These are phyloP conservation scores for Zootermopsis nevadensis DNA, from an alignment of 2,888 invertebrate species.

Conservation along the genomic window DNA sequence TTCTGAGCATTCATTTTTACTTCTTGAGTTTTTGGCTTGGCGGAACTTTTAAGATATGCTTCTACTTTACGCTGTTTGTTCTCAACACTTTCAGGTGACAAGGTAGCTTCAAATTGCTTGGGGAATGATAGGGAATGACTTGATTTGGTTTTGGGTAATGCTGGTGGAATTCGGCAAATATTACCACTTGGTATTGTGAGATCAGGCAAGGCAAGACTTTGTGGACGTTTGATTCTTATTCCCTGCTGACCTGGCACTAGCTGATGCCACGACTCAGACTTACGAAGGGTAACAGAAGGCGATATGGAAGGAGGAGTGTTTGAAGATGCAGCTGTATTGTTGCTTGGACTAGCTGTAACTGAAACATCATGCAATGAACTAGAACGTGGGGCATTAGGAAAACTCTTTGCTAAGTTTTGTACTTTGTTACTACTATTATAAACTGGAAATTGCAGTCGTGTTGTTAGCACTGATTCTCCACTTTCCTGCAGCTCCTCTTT, in stretches of 20 bases:
- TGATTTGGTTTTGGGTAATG: slow-evolving; percentile 73
- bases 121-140: slow-evolving; percentile 79
- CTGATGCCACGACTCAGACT: slow-evolving; percentile 53
- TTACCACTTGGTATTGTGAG: slow-evolving; percentile 54
- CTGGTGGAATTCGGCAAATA: slow-evolving; percentile 41
- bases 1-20: slow-evolving; percentile 8
- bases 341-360: slow-evolving; percentile 10
- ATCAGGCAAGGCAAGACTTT: slow-evolving; percentile 56
- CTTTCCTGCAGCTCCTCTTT: slow-evolving; percentile 56
- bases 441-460: slow-evolving; percentile 63
- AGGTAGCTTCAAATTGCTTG: slow-evolving; percentile 84
- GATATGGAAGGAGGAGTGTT: slow-evolving; percentile 45
- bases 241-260: slow-evolving; percentile 76
- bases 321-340: slow-evolving; percentile 59
- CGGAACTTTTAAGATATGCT: slow-evolving; percentile 70
- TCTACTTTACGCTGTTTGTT: slow-evolving; percentile 79
- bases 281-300: slow-evolving; percentile 45
- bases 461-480: slow-evolving; percentile 63
- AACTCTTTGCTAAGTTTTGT: slow-evolving; percentile 12
- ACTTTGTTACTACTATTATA: slow-evolving; percentile 47
- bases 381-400: slow-evolving; percentile 29
- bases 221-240: slow-evolving; percentile 57
- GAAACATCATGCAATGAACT: slow-evolving; percentile 41
- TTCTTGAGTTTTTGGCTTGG: slow-evolving; percentile 38
- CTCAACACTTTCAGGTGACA: slow-evolving; percentile 74